phyloP scores from a whole-genome alignment of 2,888 invertebrate species.

The Podabrus alpinus region DNA sequence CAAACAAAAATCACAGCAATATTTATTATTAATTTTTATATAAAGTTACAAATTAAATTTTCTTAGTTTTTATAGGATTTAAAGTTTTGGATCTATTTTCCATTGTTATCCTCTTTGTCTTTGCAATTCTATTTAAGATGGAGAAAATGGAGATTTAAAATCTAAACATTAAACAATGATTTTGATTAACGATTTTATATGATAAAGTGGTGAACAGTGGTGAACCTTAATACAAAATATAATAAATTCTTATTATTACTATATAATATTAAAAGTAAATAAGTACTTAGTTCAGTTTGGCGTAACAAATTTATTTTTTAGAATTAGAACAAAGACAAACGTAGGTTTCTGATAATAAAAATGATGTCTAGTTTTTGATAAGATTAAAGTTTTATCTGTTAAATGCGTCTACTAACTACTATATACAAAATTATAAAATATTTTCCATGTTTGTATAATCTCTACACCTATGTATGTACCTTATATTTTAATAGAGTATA shows the following conservation, averaged over 20 bases:
- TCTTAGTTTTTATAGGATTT: not conserved
- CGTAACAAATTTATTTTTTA: not conserved
- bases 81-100: too few relatives aligned
- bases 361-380: not conserved
- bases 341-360: not conserved
- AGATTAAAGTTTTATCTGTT: not conserved
- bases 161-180: too few relatives aligned
- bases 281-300: not conserved
- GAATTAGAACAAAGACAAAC: not conserved
- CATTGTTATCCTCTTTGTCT: too few relatives aligned
- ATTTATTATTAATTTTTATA: too few relatives aligned
- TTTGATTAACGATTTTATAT: too few relatives aligned
- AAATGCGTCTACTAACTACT: not conserved
- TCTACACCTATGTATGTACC: not conserved
- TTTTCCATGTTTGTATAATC: not conserved
- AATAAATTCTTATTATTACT: not conserved
- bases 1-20: too few relatives aligned
- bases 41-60: too few relatives aligned
- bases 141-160: not conserved
- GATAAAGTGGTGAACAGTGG: not conserved
- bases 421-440: not conserved
- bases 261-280: not conserved
- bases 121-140: too few relatives aligned
- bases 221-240: not conserved
- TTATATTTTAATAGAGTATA: too few relatives aligned